Evolutionary conservation across 2,113 vertebrate genomes (phyloP), one percentile per base, ranked within the genome.

Genomic region (Ovis canadensis): DNA sequence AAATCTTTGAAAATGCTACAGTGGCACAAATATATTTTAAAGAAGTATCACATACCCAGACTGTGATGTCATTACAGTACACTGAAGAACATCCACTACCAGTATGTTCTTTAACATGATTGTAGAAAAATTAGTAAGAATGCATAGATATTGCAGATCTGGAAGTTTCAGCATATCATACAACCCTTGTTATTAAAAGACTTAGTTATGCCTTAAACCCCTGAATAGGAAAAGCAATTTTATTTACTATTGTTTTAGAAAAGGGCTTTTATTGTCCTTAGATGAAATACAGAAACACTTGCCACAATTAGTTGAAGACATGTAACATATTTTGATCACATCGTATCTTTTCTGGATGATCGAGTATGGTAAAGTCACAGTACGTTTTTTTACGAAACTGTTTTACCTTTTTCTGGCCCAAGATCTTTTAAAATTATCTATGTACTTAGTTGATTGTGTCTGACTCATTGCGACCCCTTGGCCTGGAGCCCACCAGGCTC

Each of bases 341-440:
- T 86, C 13, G 29, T 83, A n/a, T 1, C 43, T 55, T 55, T 29
- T 93, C 17, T 97, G 74, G 81, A 45, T 59, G 80, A 54, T 31
- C 21, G 97, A 90, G 6, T 96, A 3, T 52, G 29, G 31, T 90
- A 78, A 96, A 95, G 54, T 21, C 43, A 71, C 93, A 88, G 40
- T 88, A 29, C 62, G 16, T 54, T 97, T 97, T 97, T 45, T 31
- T 92, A 31, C 50, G 55, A 90, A 88, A 3, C 13, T 82, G 43
- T 1, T 7, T 84, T 88, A n/a, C 33, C 4, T 85, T 90, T 87
- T 94, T 89, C 43, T 87, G 33, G 80, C 13, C 36, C 3, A 15
- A 96, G 15, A 10, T 48, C 60, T 96, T 96, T 97, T 89, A 59
- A 97, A 84, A 78, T 60, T 90, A 71, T 36, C n/a, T 71, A 9